Evolutionary conservation across 2,888 invertebrate species (phyloP), one percentile per base, ranked within the genome.

Genomic region (Xestia sexstrigata): DNA sequence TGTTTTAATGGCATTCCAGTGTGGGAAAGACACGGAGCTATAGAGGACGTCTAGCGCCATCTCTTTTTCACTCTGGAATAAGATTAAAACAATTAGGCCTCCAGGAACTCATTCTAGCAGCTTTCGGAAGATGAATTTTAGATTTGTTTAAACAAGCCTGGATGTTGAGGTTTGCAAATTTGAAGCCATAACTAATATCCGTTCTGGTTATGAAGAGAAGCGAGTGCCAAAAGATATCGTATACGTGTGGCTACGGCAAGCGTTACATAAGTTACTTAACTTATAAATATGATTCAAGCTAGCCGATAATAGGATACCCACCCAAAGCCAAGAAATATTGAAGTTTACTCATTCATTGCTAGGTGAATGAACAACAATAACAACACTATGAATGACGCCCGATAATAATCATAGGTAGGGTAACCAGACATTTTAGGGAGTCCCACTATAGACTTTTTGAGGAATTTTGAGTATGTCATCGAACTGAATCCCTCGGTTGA

Each of bases 51-150:
- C n/a, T n/a, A n/a, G n/a, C n/a, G n/a, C n/a, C n/a, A n/a, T n/a
- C n/a, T n/a, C n/a, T n/a, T n/a, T n/a, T n/a, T n/a, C n/a, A n/a
- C n/a, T n/a, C n/a, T n/a, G n/a, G n/a, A n/a, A n/a, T n/a, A n/a
- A n/a, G n/a, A n/a, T n/a, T n/a, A n/a, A n/a, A n/a, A n/a, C n/a
- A n/a, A n/a, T n/a, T n/a, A n/a, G n/a, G n/a, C n/a, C n/a, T n/a
- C n/a, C n/a, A n/a, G n/a, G n/a, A 85, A 85, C 78, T 80, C 81
- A 83, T 80, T 88, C 78, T 78, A 85, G 80, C 69, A 80, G 79
- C 72, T 77, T 73, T 80, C 74, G 63, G 68, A 67, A 71, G 70
- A 70, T 68, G 63, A 80, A 77, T 80, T 81, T 81, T 82, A 42
- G 69, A 78, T 85, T 85, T 85, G 83, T 88, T 85, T 81, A 74